phyloP scores from a whole-genome alignment of 1,140 invertebrate species.

The Atta texana region DNA sequence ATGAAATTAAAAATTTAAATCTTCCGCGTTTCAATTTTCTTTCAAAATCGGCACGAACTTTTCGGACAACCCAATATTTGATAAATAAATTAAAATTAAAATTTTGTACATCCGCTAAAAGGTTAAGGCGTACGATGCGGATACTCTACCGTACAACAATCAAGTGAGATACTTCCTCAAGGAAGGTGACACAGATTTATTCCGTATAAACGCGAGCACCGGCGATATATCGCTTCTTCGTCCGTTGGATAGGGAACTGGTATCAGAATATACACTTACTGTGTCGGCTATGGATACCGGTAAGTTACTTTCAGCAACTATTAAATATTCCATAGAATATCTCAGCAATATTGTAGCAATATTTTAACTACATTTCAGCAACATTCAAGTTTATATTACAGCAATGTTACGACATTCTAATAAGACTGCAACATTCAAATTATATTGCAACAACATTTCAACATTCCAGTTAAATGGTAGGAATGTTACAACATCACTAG shows the following conservation, averaged over 20 bases:
- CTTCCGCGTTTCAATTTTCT: no score
- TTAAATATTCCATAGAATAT: background rate
- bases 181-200: constrained; percentile 95
- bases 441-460: background rate
- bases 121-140: constrained; percentile 95
- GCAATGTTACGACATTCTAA: no score
- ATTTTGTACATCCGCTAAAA: constrained; percentile 78
- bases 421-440: no score
- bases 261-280: constrained; percentile 93
- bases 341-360: background rate
- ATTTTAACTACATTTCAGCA: background rate
- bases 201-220: constrained; percentile 95
- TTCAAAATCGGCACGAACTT: no score
- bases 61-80: background rate
- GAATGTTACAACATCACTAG: background rate
- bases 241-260: constrained; percentile 93
- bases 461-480: background rate
- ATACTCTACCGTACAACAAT: constrained; percentile 95
- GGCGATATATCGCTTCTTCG: constrained; percentile 94
- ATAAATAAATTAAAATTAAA: background rate
- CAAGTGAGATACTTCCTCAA: constrained; percentile 96
- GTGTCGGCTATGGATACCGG: constrained; percentile 97
- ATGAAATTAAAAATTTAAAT: no score
- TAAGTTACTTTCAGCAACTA: constrained; percentile 85
- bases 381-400: background rate